Percentiles rank a stretch among this genome's conserved stretches.
Conservation (phyloP, 2,797 vertebrate species). For the Macropodus opercularis region DNA sequence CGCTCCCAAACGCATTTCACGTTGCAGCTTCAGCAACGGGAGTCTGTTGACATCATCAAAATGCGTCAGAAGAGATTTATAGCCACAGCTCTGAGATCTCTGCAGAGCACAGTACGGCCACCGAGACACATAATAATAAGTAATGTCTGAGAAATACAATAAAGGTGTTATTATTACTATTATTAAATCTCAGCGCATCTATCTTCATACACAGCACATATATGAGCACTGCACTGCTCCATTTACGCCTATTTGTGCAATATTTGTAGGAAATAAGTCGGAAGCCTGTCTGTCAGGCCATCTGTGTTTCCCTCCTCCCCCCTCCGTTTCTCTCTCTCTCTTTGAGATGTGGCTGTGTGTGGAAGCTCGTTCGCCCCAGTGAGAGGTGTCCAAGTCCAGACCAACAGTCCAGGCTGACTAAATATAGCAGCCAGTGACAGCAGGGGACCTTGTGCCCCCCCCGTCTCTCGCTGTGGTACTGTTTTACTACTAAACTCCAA, state of each 20-base stretch:
- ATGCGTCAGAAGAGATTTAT: slow-evolving; percentile 35
- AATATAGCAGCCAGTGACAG: slow-evolving; percentile 77
- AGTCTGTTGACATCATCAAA: slow-evolving; percentile 62
- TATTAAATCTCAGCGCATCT: no score
- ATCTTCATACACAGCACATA: slow-evolving; percentile 1
- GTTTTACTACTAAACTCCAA: slow-evolving; percentile 48
- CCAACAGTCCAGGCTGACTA: slow-evolving; percentile 72
- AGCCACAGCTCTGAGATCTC: slow-evolving; percentile 8
- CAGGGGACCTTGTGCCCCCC: slow-evolving; percentile 54
- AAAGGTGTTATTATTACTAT: no score
- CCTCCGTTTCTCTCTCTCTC: slow-evolving; percentile 25
- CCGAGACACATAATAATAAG: no score
- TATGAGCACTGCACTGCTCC: not conserved
- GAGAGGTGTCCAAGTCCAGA: slow-evolving; percentile 71
- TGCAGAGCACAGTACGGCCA: no score
- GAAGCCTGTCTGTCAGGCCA: slow-evolving; percentile 42
- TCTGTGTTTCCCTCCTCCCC: slow-evolving; percentile 36
- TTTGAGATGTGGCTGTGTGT: slow-evolving; percentile 46
- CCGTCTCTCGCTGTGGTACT: slow-evolving; percentile 35
- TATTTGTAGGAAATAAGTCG: slow-evolving; percentile 42
- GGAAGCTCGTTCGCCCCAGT: slow-evolving; percentile 41
- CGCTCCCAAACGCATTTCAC: slow-evolving; percentile 35
- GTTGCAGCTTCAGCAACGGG: slow-evolving; percentile 25
- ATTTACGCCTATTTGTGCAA: slow-evolving; percentile 20
- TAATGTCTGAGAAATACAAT: no score